Percentiles rank a stretch among this genome's conserved stretches.
phyloP scores from a whole-genome alignment of 2,888 invertebrate species.

The Selenia dentaria region DNA sequence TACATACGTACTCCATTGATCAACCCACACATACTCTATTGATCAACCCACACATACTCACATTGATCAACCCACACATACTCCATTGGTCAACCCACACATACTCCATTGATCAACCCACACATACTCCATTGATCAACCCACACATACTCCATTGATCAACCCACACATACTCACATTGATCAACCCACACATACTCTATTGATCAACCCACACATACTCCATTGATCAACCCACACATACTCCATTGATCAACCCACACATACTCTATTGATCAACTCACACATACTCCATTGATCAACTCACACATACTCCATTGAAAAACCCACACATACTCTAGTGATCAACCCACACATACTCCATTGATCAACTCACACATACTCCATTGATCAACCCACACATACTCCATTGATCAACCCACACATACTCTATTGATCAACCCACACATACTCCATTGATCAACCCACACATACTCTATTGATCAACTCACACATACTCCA shows the following conservation, averaged over 20 bases:
- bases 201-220: neutral
- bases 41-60: neutral
- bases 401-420: neutral
- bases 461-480: neutral
- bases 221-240: slow-evolving; percentile 16
- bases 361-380: neutral
- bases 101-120: slow-evolving; percentile 15
- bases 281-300: neutral
- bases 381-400: slow-evolving; percentile 15
- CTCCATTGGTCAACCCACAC: neutral
- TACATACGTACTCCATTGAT: neutral
- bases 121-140: neutral
- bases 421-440: slow-evolving; percentile 12
- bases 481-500: slow-evolving; percentile 13
- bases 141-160: neutral
- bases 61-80: slow-evolving; percentile 16
- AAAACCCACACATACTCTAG: too few species aligned
- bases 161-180: too few species aligned
- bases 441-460: neutral
- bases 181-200: slow-evolving; percentile 16
- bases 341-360: slow-evolving; percentile 17
- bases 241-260: neutral
- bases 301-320: neutral
- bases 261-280: slow-evolving; percentile 14
- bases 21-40: neutral